These are phyloP conservation scores for Dolichallabes microphthalmus DNA, from an alignment of 2,113 vertebrate species.

Conservation along the genomic window DNA sequence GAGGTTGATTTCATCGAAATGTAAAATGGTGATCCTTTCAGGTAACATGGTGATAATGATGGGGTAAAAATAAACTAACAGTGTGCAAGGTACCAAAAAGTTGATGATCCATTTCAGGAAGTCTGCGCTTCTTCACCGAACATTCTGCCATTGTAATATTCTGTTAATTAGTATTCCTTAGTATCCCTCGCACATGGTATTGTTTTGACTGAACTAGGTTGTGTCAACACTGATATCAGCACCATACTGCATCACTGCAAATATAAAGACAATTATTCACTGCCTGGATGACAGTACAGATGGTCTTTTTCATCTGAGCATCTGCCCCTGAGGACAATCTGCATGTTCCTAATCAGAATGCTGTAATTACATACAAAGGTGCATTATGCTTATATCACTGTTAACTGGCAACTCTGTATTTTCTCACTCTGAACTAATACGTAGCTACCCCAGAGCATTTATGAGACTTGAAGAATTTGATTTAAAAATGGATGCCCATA, in stretches of 20 bases:
- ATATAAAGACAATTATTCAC: neutral
- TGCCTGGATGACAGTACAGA: neutral
- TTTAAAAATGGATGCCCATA: neutral
- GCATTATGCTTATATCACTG: neutral
- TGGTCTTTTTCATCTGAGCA: constrained; percentile 8
- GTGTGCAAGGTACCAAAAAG: neutral
- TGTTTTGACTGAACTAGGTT: neutral
- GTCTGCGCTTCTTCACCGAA: neutral
- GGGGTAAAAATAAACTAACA: neutral
- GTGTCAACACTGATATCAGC: neutral
- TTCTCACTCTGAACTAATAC: neutral
- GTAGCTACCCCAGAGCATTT: neutral
- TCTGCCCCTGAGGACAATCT: neutral
- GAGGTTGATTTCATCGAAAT: neutral
- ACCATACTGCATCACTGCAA: neutral
- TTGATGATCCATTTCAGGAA: neutral
- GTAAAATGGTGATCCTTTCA: neutral
- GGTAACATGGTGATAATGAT: neutral
- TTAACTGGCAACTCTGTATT: neutral
- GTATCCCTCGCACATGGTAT: neutral
- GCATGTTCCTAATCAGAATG: constrained; percentile 8
- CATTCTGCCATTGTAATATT: neutral
- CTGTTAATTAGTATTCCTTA: neutral
- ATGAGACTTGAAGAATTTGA: neutral
- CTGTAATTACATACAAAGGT: neutral